Evolutionary conservation across 2,113 vertebrate species (phyloP).

Genomic region (Acanthochromis polyacanthus): DNA sequence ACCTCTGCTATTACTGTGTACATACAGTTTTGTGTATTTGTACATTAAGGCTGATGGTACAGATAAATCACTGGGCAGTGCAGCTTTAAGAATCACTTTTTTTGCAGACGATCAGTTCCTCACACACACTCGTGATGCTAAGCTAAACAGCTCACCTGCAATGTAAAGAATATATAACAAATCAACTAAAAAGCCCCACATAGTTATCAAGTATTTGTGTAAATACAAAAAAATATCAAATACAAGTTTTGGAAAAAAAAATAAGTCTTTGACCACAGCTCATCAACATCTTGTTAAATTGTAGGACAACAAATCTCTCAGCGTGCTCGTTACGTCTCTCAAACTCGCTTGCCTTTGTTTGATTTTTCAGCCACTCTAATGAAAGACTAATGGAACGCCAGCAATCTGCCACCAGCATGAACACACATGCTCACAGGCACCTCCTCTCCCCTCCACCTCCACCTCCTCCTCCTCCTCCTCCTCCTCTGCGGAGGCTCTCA

Average conservation of each 20-base stretch:
- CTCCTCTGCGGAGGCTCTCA: constrained; percentile 77
- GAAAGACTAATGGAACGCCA: constrained; percentile 83
- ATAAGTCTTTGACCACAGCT: constrained; percentile 2
- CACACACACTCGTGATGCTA: constrained; percentile 29
- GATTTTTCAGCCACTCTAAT: constrained; percentile 75
- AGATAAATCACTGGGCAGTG: too few species aligned
- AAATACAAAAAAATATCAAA: constrained; percentile 7
- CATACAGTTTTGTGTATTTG: too few species aligned
- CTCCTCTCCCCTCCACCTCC: constrained; percentile 20
- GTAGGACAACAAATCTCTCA: background rate
- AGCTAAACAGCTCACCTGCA: constrained; percentile 23
- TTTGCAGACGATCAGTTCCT: too few species aligned
- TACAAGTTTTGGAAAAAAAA: background rate
- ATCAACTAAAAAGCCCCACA: background rate
- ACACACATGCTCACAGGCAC: constrained; percentile 61
- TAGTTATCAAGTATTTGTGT: constrained; percentile 37
- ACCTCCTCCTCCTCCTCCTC: constrained; percentile 56
- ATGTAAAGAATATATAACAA: too few species aligned
- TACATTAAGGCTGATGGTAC: too few species aligned
- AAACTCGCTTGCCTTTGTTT: constrained; percentile 77
- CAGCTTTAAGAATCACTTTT: too few species aligned
- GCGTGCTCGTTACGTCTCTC: constrained; percentile 31
- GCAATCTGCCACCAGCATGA: constrained; percentile 72
- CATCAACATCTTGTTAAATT: constrained; percentile 18
- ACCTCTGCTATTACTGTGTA: too few species aligned